Conservation (phyloP, 2,888 invertebrate species). For the Leptinotarsa haldemani region DNA sequence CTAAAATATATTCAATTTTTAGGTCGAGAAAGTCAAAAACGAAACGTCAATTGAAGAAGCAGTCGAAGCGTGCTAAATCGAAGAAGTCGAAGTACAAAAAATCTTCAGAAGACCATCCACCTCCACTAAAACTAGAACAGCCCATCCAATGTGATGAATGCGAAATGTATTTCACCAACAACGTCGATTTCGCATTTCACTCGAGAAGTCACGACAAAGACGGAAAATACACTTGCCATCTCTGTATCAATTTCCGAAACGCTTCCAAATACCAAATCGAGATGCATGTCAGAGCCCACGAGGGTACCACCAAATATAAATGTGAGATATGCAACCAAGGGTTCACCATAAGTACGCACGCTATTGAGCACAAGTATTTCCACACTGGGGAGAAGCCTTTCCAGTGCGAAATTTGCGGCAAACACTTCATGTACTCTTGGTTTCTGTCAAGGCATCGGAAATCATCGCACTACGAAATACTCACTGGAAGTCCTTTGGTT, state of each 20-base stretch:
- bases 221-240: slow-evolving; percentile 48
- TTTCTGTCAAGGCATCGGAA: slow-evolving; percentile 69
- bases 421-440: slow-evolving; percentile 68
- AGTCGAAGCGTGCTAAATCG: slow-evolving; percentile 8
- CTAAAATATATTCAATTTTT: slow-evolving; percentile 1
- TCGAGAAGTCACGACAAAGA: slow-evolving; percentile 48
- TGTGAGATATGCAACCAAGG: slow-evolving; percentile 56
- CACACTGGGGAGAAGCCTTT: slow-evolving; percentile 68
- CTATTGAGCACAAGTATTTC: slow-evolving; percentile 59
- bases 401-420: slow-evolving; percentile 60
- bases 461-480: slow-evolving; percentile 67
- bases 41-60: slow-evolving; percentile 11
- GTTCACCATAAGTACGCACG: slow-evolving; percentile 48
- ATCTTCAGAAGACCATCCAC: slow-evolving; percentile 39
- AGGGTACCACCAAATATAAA: slow-evolving; percentile 50
- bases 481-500: slow-evolving; percentile 59
- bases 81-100: slow-evolving; percentile 30
- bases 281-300: slow-evolving; percentile 48
- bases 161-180: slow-evolving; percentile 57
- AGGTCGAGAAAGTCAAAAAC: slow-evolving; percentile 20
- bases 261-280: slow-evolving; percentile 46
- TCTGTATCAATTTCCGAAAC: slow-evolving; percentile 47
- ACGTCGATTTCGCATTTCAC: slow-evolving; percentile 51
- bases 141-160: slow-evolving; percentile 59
- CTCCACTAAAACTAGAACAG: slow-evolving; percentile 52